phyloP scores from a whole-genome alignment of 2,797 vertebrate species.

The Scolopax rusticola region DNA sequence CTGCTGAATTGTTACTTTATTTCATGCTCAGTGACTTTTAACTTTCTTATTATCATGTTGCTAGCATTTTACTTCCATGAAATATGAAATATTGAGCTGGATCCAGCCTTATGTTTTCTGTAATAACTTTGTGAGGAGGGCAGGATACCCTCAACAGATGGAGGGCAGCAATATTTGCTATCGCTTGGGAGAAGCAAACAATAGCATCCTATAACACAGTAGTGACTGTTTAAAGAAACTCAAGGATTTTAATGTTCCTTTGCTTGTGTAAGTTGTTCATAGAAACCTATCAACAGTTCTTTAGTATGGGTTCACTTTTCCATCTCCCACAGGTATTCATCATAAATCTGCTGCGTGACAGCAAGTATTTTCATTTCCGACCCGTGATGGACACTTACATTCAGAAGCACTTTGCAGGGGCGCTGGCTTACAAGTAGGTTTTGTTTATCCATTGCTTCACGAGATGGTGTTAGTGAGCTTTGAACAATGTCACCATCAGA shows the following conservation, averaged over 20 bases:
- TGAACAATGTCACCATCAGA: neutral
- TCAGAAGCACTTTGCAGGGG: slow-evolving; percentile 98
- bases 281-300: neutral
- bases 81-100: neutral
- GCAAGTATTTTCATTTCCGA: slow-evolving; percentile 98
- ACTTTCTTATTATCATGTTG: neutral
- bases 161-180: neutral
- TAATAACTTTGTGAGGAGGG: neutral
- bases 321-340: slow-evolving; percentile 90
- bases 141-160: neutral
- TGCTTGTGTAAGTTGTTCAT: neutral
- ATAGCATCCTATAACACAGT: rapidly evolving
- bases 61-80: neutral
- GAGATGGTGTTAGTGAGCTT: neutral
- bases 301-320: neutral
- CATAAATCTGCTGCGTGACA: slow-evolving; percentile 98
- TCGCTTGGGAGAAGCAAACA: neutral
- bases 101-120: neutral
- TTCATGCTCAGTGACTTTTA: neutral
- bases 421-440: slow-evolving; percentile 95
- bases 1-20: neutral
- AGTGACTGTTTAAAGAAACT: neutral
- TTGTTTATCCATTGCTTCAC: neutral
- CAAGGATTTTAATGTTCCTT: neutral
- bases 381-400: slow-evolving; percentile 99